These are phyloP conservation scores for Hirudinaria manillensis DNA, from an alignment of 2,888 invertebrate species.

Conservation along the genomic window DNA sequence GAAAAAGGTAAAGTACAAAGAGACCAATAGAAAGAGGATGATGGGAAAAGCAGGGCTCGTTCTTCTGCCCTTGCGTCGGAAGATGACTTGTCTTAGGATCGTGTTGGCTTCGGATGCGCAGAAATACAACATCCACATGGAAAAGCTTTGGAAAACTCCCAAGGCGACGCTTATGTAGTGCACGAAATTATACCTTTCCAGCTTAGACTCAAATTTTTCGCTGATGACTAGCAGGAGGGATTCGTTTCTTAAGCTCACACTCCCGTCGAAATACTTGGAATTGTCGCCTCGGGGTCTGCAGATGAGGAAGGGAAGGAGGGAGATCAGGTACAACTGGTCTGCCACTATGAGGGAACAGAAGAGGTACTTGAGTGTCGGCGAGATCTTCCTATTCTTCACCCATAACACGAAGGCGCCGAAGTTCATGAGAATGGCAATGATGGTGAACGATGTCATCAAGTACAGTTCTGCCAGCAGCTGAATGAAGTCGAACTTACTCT, in stretches of 20 bases:
- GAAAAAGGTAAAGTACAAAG: constrained; percentile 6
- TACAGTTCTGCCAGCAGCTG: constrained; percentile 1
- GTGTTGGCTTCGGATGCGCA: constrained; percentile 14
- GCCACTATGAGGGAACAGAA: background rate
- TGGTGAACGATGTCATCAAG: background rate
- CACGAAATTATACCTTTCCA: constrained; percentile 1
- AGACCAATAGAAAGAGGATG: background rate
- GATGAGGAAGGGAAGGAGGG: constrained; percentile 4
- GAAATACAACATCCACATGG: constrained; percentile 36
- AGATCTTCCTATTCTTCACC: background rate
- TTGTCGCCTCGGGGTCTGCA: constrained; percentile 20
- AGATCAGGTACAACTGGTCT: constrained; percentile 19
- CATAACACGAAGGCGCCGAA: constrained; percentile 7
- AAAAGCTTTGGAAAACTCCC: constrained; percentile 32
- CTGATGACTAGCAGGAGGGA: too few relatives aligned
- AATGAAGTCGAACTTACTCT: background rate
- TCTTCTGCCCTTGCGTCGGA: background rate
- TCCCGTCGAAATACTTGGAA: constrained; percentile 8
- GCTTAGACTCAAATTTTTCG: background rate
- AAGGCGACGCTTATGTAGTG: constrained; percentile 28
- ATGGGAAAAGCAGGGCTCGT: background rate
- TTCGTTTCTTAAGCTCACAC: background rate
- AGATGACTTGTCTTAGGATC: constrained; percentile 4
- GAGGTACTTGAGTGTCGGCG: background rate
- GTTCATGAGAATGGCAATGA: constrained; percentile 20